Percentiles rank a stretch among this genome's conserved stretches.
Conservation (phyloP, 2,113 vertebrate species). For the Callipepla californica region DNA sequence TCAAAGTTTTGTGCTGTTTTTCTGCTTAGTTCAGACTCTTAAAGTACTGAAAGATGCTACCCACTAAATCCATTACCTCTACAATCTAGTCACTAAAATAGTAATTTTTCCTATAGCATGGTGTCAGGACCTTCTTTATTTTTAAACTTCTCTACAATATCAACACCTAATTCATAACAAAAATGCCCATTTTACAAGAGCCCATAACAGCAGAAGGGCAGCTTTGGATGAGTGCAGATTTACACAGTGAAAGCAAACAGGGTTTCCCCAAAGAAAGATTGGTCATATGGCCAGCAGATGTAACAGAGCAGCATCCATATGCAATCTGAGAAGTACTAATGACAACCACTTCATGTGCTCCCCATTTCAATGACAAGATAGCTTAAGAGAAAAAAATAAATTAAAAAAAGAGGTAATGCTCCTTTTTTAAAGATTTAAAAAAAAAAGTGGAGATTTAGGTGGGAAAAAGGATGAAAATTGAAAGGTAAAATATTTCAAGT, state of each 20-base stretch:
- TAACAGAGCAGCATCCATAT: background rate
- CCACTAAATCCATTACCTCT: background rate
- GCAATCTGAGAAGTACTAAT: slow-evolving; percentile 28
- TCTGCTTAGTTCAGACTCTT: background rate
- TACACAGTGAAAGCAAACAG: background rate
- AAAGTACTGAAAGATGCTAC: background rate
- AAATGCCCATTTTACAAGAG: background rate
- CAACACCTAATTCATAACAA: background rate
- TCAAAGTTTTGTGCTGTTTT: background rate
- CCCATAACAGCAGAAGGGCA: background rate
- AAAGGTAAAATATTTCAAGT: background rate
- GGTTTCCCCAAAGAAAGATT: background rate
- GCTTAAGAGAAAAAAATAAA: background rate
- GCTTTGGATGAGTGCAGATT: background rate
- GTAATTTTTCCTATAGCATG: background rate
- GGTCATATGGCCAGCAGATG: slow-evolving; percentile 73
- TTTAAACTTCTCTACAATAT: background rate
- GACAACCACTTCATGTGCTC: background rate
- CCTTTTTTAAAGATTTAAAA: slow-evolving; percentile 4
- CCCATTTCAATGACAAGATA: background rate
- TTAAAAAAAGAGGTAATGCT: background rate
- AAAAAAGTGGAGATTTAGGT: background rate
- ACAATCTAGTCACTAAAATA: accelerated
- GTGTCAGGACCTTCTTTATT: background rate
- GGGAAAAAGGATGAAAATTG: background rate